Percentiles rank a stretch among this genome's conserved stretches.
Conservation (phyloP, 2,888 invertebrate genomes). For the Chloromyia formosa region DNA sequence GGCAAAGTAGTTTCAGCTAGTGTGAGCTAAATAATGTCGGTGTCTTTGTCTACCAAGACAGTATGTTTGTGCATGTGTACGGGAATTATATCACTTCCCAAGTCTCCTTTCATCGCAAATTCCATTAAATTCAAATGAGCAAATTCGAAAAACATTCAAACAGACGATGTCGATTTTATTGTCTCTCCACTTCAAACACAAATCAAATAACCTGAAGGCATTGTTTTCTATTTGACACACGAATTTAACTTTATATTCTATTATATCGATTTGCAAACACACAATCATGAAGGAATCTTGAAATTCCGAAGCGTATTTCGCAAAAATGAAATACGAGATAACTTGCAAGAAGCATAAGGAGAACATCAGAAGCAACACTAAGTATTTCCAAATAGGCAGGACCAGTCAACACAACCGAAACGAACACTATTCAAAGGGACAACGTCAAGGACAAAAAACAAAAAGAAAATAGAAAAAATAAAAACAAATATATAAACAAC, state of each 20-base stretch:
- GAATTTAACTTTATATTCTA: slow-evolving; percentile 23
- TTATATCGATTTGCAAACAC: slow-evolving; percentile 5
- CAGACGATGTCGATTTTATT: no score
- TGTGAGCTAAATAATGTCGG: no score
- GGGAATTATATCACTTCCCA: no score
- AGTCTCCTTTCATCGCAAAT: no score
- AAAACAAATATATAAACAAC: no score
- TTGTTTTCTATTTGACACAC: slow-evolving; percentile 18
- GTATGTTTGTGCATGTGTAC: no score
- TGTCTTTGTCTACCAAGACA: no score
- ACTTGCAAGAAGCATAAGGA: not conserved
- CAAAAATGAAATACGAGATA: not conserved
- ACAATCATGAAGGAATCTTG: not conserved
- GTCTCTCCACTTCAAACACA: not conserved
- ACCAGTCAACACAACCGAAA: not conserved
- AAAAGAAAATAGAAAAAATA: no score
- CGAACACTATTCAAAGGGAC: not conserved
- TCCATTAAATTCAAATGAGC: no score
- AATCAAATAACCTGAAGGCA: slow-evolving; percentile 30
- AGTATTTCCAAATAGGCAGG: not conserved
- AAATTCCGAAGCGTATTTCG: not conserved
- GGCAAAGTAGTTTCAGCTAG: no score
- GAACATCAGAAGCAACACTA: no score
- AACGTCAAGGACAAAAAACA: not conserved
- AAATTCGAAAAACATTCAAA: no score